Conservation (phyloP, 2,888 invertebrate species). For the Hyposoter dolosus region DNA sequence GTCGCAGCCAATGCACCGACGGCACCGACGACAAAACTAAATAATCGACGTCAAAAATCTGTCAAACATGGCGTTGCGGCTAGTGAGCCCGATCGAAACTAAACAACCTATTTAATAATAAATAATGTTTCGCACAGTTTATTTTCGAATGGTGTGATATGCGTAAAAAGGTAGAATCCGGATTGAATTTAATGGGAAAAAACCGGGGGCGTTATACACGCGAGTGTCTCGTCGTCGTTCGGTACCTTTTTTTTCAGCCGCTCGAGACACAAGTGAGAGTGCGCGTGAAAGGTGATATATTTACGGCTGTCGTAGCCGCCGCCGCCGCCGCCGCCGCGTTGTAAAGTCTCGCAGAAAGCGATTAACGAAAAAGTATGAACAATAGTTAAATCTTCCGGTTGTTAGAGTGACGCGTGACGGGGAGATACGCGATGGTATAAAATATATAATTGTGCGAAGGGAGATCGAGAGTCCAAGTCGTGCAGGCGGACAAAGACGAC, state of each 20-base stretch:
- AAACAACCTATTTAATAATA: not conserved
- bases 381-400: slow-evolving; percentile 29
- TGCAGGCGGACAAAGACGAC: slow-evolving; percentile 18
- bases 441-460: slow-evolving; percentile 15
- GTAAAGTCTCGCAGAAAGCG: slow-evolving; percentile 7
- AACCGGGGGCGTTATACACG: slow-evolving; percentile 44
- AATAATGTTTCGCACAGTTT: slow-evolving; percentile 33
- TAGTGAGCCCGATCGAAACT: slow-evolving; percentile 74
- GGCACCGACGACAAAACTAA: slow-evolving; percentile 82
- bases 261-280: slow-evolving; percentile 51
- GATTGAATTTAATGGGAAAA: slow-evolving; percentile 9
- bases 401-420: slow-evolving; percentile 4
- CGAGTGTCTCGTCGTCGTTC: slow-evolving; percentile 45
- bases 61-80: slow-evolving; percentile 86
- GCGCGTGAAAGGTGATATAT: slow-evolving; percentile 57
- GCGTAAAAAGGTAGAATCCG: not conserved
- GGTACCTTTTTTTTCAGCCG: slow-evolving; percentile 7
- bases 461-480: not conserved
- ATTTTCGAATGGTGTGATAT: not conserved
- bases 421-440: slow-evolving; percentile 19
- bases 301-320: not conserved
- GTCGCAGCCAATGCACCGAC: slow-evolving; percentile 55
- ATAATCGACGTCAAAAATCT: slow-evolving; percentile 87
- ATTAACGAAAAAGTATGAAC: slow-evolving; percentile 18
- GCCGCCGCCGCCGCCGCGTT: not conserved